Evolutionary conservation across 1,140 invertebrate species (phyloP).

Genomic region (Macrostomum lignano): DNA sequence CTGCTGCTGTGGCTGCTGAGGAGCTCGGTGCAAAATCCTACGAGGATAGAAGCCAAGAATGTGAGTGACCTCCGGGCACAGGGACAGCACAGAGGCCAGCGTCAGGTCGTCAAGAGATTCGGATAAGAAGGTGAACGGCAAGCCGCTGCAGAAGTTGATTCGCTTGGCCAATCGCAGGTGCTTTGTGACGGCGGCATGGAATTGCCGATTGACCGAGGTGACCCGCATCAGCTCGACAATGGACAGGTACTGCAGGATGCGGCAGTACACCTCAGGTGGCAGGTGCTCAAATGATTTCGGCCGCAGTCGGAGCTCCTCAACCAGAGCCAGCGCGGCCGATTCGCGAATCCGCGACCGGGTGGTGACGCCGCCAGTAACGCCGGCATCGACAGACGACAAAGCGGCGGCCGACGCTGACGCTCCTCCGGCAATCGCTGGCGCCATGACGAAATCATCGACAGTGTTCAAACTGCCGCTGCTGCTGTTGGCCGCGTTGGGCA

Average conservation of each 20-base stretch:
- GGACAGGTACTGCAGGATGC: slow-evolving; percentile 4
- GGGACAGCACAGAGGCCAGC: slow-evolving; percentile 2
- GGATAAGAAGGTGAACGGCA: slow-evolving; percentile 5
- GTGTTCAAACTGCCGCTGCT: too few relatives aligned
- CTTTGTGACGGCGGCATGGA: slow-evolving; percentile 2
- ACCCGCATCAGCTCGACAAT: slow-evolving; percentile 5
- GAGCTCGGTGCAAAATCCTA: too few relatives aligned
- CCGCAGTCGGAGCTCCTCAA: too few relatives aligned
- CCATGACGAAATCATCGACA: too few relatives aligned
- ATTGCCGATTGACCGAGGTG: background rate
- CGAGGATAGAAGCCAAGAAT: slow-evolving; percentile 6
- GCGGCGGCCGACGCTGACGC: too few relatives aligned
- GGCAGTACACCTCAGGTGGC: background rate
- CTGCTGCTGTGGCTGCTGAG: too few relatives aligned
- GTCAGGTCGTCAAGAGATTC: slow-evolving; percentile 1
- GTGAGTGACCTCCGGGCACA: slow-evolving; percentile 3
- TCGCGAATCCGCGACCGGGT: too few relatives aligned
- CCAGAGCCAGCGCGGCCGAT: too few relatives aligned
- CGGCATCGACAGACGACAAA: too few relatives aligned
- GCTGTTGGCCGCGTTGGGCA: too few relatives aligned
- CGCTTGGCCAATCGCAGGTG: slow-evolving; percentile 3
- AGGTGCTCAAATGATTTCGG: slow-evolving; percentile 1
- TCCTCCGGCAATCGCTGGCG: too few relatives aligned
- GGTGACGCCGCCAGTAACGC: too few relatives aligned
- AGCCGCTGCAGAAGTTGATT: slow-evolving; percentile 5